Evolutionary conservation across 2,797 vertebrate species (phyloP), one percentile per base, ranked within the genome.

Genomic region (Sebastiscus tertius): DNA sequence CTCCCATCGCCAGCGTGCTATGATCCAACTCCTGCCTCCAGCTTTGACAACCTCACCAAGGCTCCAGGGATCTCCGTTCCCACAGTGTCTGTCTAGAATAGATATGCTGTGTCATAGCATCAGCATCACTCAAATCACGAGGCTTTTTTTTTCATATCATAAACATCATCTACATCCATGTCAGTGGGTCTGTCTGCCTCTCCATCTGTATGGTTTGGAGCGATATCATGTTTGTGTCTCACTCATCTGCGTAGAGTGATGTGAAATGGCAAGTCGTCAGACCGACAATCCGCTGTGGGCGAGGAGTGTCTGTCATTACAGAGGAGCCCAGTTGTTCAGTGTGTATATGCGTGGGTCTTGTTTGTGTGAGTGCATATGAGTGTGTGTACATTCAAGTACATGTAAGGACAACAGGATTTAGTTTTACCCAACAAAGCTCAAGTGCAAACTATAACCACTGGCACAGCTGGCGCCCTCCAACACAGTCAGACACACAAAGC

Each of bases 251-350:
- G 29, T 69, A 24, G 89, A 93, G 81, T 93, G 90, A 94, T 94
- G 88, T 77, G 88, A 91, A 90, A 92, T 93, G 92, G 91, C 92
- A 93, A 90, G 88, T 89, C 69, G 85, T 91, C 90, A 90, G 89
- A 84, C 49, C 63, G 79, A 84, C 86, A 90, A 82, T 76, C 71
- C 16, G 88, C 93, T 90, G 86, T 77, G 73, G 93, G 92, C 89
- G 70, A 87, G 52, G 78, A 85, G 77, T 90, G 84, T 83, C 75
- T 87, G 88, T 88, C 82, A 84, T 88, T 72, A 88, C 72, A 66
- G 62, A 84, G 65, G 66, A 79, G 63, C 27, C 60, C 73, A 65
- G 75, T 63, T 80, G 64, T 80, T 72, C 24, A 24, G 75, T 58
- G 77, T 81, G 83, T 71, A 55, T 71, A 55, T 86, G 71, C 67